Base-by-base conservation (phyloP, 1,140 invertebrate species). In the Zaprionus capensis region DNA sequence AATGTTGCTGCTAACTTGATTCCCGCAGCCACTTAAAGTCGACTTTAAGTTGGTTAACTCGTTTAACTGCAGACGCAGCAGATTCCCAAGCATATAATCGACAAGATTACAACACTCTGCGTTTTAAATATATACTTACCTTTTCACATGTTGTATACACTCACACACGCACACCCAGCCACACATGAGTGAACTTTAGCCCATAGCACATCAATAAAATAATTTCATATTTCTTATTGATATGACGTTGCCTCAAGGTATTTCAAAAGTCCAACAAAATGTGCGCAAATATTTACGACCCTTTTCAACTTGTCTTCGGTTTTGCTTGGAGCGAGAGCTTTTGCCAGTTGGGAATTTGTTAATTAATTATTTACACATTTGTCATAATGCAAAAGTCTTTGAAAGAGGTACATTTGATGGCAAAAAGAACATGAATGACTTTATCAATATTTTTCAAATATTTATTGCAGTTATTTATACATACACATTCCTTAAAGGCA, bases 231-330 rank as follows among this genome's bases (percentile, higher is more conserved):
- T 41, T 41, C 36, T 59, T 41, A 59, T 59, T 20, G 22, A 59
- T 41, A 36, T 59, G n/a, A 14, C 7, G 12, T 20, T 31, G 11
- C 31, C 46, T 51, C 12, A 24, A 51, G 56, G n/a, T 31, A 14
- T 38, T 38, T 41, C 14, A 12, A 51, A 51, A 38, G 28, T 2
- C 22, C 20, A 6, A 22, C 12, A 14, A 34, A 14, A 6, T 36
- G 56, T 36, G 56, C 20, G n/a, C 56, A 58, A 9, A 59, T 59
- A 41, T 59, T 59, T 59, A 59, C 22, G 57, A 59, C 36, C 57
- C 57, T 59, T 59, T 59, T 59, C 57, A 59, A n/a, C 31, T 59
- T 41, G 57, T 59, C 36, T 59, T 41, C 36, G 31, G 20, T 58
- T 22, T 36, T 20, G 7, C 34, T 20, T 58, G 17, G 28, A 22